These are phyloP conservation scores for Athetis lepigone DNA, from an alignment of 2,888 invertebrate genomes.

Conservation along the genomic window DNA sequence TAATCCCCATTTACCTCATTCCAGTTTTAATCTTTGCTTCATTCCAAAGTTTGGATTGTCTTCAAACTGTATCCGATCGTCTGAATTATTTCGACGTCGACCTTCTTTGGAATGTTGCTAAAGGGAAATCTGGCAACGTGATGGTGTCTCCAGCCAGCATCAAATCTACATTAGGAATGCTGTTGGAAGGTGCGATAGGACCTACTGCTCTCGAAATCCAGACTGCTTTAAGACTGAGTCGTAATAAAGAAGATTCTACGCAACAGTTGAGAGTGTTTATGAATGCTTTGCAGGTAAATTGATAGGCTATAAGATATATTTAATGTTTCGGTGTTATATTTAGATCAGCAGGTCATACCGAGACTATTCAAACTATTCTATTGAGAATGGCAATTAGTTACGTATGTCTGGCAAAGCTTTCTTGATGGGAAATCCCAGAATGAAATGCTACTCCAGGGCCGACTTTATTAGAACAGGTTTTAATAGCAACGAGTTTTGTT, in stretches of 20 bases:
- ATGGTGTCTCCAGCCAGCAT: constrained; percentile 93
- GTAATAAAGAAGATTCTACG: constrained; percentile 76
- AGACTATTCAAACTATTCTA: not conserved
- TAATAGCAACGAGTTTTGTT: not conserved
- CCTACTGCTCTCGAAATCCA: constrained; percentile 90
- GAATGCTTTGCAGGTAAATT: constrained; percentile 75
- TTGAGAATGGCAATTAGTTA: not conserved
- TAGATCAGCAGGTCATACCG: not conserved
- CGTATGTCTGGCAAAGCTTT: not conserved
- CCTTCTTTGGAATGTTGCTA: constrained; percentile 84
- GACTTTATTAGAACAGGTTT: constrained; percentile 1
- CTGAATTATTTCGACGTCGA: constrained; percentile 91
- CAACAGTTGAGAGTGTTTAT: constrained; percentile 78
- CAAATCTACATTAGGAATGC: constrained; percentile 91
- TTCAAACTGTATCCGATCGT: constrained; percentile 70
- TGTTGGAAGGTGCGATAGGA: constrained; percentile 91
- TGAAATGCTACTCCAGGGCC: not conserved
- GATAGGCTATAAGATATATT: not conserved
- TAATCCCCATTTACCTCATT: constrained; percentile 61
- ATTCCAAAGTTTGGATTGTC: constrained; percentile 70
- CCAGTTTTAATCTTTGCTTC: constrained; percentile 63
- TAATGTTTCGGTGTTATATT: too few species aligned
- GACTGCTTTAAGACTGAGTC: constrained; percentile 89
- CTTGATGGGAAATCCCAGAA: not conserved
- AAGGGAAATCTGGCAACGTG: constrained; percentile 88